A percentile compares a stretch with the other conserved stretches of the same genome.
These are phyloP conservation scores for Gymnobelideus leadbeateri DNA, from an alignment of 2,113 vertebrate genomes.

Conservation along the genomic window DNA sequence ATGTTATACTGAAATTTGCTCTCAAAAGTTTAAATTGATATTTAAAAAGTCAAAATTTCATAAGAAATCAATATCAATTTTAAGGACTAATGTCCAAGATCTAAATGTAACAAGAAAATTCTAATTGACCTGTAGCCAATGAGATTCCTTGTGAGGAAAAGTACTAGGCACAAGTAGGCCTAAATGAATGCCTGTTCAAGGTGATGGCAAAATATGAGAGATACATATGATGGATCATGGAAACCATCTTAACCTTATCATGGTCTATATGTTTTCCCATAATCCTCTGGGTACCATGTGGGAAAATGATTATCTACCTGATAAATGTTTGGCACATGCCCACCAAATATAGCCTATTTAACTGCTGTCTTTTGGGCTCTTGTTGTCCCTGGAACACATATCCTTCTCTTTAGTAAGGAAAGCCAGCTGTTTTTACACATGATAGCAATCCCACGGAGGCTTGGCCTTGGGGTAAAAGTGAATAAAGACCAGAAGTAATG, in stretches of 20 bases:
- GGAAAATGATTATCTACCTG: conserved; percentile 52
- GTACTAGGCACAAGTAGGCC: not conserved
- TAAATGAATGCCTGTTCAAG: conserved; percentile 14
- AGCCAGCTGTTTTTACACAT: conserved; percentile 5
- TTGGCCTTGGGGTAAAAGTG: conserved; percentile 11
- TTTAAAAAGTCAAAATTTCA: conserved; percentile 20
- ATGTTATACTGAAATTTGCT: not conserved
- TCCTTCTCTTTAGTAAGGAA: conserved; percentile 24
- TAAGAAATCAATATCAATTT: conserved; percentile 44
- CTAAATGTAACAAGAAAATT: conserved; percentile 18
- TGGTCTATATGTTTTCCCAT: conserved; percentile 54
- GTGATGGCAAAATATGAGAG: conserved; percentile 59
- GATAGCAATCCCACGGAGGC: not conserved
- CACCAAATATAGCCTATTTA: not conserved
- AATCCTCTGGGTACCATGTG: not conserved
- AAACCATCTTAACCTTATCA: conserved; percentile 58
- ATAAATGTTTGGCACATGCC: conserved; percentile 18
- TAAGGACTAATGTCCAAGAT: conserved; percentile 29
- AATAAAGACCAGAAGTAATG: conserved; percentile 27
- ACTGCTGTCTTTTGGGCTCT: not conserved
- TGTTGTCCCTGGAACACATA: not conserved
- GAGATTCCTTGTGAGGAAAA: not conserved
- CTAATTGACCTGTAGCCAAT: not conserved
- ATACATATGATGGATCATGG: not conserved
- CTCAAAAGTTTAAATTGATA: conserved; percentile 65